Percentiles rank a stretch among this genome's conserved stretches.
Evolutionary conservation across 2,113 vertebrate genomes (phyloP).

Genomic region (Brachypteracias leptosomus): DNA sequence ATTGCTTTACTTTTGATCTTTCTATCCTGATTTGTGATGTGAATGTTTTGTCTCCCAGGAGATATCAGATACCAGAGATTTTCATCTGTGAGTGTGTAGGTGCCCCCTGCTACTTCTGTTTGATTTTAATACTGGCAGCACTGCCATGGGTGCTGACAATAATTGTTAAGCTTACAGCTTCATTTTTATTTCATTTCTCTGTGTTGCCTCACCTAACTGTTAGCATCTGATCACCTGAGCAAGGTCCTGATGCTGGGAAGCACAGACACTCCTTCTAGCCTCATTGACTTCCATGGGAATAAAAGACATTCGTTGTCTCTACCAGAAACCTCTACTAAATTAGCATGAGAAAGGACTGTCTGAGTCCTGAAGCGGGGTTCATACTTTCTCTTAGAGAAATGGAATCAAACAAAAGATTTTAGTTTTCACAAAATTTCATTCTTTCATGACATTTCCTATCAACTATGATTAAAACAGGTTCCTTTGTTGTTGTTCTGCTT

Average conservation of each 20-base stretch:
- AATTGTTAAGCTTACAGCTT: neutral
- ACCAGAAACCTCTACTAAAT: neutral
- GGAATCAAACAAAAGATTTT: neutral
- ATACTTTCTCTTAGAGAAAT: neutral
- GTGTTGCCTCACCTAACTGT: neutral
- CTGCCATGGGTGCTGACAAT: neutral
- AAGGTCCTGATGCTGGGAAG: neutral
- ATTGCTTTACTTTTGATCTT: conserved; percentile 4
- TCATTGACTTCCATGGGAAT: neutral
- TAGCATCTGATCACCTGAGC: neutral
- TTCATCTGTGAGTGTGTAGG: neutral
- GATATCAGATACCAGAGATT: neutral
- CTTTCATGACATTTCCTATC: neutral
- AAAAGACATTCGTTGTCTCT: neutral
- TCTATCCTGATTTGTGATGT: neutral
- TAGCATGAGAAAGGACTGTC: neutral
- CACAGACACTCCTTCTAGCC: neutral
- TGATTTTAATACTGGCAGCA: neutral
- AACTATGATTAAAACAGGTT: neutral
- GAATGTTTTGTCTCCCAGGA: neutral
- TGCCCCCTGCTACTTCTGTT: neutral
- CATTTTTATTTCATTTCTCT: neutral
- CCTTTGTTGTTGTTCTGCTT: neutral
- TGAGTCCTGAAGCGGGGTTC: neutral
- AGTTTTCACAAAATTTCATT: neutral